Percentiles rank a stretch among this genome's conserved stretches.
phyloP scores from a whole-genome alignment of 2,888 invertebrate genomes.

The Coenonympha arcania region DNA sequence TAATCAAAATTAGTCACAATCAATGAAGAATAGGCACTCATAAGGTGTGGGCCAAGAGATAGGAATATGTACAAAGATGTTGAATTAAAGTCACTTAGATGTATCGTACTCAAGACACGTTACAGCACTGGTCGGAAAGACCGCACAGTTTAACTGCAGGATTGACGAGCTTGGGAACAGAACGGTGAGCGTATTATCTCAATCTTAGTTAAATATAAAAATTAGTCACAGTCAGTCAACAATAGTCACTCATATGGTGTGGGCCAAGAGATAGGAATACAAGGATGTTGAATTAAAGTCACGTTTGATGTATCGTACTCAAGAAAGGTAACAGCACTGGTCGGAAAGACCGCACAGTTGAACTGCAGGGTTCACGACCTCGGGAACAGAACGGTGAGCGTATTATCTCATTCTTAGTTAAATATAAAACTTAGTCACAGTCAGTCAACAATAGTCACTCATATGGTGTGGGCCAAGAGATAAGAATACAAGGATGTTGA shows the following conservation, averaged over 20 bases:
- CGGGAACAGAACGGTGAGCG: conserved; percentile 80
- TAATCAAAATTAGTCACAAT: neutral
- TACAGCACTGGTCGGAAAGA: neutral
- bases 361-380: conserved; percentile 84
- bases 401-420: neutral
- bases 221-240: neutral
- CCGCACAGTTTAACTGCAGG: neutral
- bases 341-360: conserved; percentile 83
- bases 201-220: too few relatives aligned
- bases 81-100: too few relatives aligned
- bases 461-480: too few relatives aligned
- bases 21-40: too few relatives aligned
- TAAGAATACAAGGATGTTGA: too few relatives aligned
- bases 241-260: too few relatives aligned
- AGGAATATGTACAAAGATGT: too few relatives aligned
- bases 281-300: conserved; percentile 57
- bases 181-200: neutral
- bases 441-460: too few relatives aligned
- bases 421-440: neutral
- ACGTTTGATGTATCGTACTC: conserved; percentile 80
- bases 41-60: too few relatives aligned
- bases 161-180: neutral
- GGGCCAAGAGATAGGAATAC: conserved; percentile 57
- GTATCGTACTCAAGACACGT: neutral
- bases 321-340: conserved; percentile 83